Evolutionary conservation across 1,140 invertebrate genomes (phyloP).

Genomic region (Sycophila sp.): DNA sequence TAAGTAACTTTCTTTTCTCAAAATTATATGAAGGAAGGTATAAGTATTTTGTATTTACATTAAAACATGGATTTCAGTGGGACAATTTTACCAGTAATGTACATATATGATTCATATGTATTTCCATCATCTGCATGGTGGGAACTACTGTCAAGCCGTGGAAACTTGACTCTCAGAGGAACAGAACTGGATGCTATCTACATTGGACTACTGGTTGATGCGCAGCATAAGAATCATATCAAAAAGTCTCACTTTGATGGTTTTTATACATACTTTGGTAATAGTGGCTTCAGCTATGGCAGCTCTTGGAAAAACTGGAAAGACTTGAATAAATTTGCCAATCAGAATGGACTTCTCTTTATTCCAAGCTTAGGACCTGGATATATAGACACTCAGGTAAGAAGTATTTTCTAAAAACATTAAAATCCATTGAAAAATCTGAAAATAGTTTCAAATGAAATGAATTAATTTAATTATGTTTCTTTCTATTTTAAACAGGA

Average conservation of each 20-base stretch:
- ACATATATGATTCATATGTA: constrained; percentile 71
- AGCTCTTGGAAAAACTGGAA: constrained; percentile 75
- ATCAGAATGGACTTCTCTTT: constrained; percentile 69
- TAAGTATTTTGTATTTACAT: no score
- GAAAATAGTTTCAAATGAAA: no score
- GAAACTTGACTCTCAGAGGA: constrained; percentile 66
- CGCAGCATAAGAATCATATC: constrained; percentile 63
- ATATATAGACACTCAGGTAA: constrained; percentile 69
- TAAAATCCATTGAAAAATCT: neutral
- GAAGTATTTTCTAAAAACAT: neutral
- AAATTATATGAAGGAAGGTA: no score
- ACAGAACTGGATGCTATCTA: constrained; percentile 69
- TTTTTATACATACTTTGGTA: constrained; percentile 72
- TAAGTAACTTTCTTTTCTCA: no score
- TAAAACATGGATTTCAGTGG: constrained; percentile 58
- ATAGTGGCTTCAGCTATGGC: constrained; percentile 71
- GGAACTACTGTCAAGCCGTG: constrained; percentile 64
- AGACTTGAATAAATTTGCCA: constrained; percentile 68
- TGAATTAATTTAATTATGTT: no score
- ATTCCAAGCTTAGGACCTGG: constrained; percentile 72
- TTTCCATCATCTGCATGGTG: constrained; percentile 65
- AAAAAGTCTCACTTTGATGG: constrained; percentile 72
- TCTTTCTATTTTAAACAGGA: no score
- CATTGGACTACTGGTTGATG: constrained; percentile 66
- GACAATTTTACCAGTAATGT: constrained; percentile 67